Evolutionary conservation across 1,140 invertebrate species (phyloP).

Genomic region (Oryctes rhinoceros): DNA sequence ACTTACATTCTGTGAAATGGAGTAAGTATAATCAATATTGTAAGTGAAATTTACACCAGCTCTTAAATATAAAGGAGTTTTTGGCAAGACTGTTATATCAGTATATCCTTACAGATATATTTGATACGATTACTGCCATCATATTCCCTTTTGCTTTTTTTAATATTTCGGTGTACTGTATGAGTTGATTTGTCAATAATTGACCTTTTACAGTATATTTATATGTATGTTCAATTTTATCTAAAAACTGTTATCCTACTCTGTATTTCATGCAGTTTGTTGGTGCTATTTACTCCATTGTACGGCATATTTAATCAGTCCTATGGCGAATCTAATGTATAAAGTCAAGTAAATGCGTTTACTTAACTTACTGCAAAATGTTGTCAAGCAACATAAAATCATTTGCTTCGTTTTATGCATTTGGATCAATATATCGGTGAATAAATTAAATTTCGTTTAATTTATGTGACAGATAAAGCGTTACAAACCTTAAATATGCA

Average conservation of each 20-base stretch:
- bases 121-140: background rate
- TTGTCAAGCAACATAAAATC: background rate
- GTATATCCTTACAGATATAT: background rate
- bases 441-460: background rate
- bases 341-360: background rate
- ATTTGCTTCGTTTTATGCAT: background rate
- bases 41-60: background rate
- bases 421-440: background rate
- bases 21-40: background rate
- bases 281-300: background rate
- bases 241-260: background rate
- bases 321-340: background rate
- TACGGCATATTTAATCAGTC: background rate
- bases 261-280: background rate
- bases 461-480: background rate
- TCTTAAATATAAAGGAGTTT: background rate
- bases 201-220: background rate
- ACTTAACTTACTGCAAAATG: background rate
- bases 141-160: background rate
- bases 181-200: background rate
- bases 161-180: background rate
- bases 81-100: background rate
- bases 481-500: background rate
- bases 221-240: background rate
- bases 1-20: constrained; percentile 5